phyloP scores from a whole-genome alignment of 2,888 invertebrate species.

The Epiperipatus broadwayi region DNA sequence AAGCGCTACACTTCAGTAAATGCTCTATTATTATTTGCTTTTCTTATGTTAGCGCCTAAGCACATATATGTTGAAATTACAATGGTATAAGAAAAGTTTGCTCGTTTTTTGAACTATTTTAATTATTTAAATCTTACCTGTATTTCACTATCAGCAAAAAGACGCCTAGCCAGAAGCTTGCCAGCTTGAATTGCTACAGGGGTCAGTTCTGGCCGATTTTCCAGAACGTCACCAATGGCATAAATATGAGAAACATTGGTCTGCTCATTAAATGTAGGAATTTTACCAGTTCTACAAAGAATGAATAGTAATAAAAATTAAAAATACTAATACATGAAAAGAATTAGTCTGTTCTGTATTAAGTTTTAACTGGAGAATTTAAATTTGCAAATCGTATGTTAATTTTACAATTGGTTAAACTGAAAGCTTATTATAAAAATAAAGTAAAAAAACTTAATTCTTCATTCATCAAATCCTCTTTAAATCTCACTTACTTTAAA shows the following conservation, averaged over 20 bases:
- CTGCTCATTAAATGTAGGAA: constrained; percentile 49
- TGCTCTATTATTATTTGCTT: too few species aligned
- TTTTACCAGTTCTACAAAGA: constrained; percentile 40
- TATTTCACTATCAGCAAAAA: constrained; percentile 22
- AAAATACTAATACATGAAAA: not conserved
- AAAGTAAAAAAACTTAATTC: too few species aligned
- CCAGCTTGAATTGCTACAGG: constrained; percentile 92
- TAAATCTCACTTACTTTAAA: constrained; percentile 25
- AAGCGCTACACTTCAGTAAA: too few species aligned
- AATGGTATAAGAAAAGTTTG: too few species aligned
- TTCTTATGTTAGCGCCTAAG: too few species aligned
- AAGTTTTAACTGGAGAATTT: too few species aligned
- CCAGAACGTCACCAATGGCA: constrained; percentile 66
- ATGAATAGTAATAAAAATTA: constrained; percentile 17
- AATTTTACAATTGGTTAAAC: too few species aligned
- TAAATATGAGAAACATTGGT: constrained; percentile 68
- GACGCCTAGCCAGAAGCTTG: constrained; percentile 48
- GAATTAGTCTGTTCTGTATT: too few species aligned
- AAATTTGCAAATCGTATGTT: too few species aligned
- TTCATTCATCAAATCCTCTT: constrained; percentile 14
- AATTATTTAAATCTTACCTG: constrained; percentile 18
- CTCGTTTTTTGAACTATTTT: too few species aligned
- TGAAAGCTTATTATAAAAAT: too few species aligned
- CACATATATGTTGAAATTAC: too few species aligned
- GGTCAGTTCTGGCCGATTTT: constrained; percentile 66